Evolutionary conservation across 2,113 vertebrate species (phyloP), one percentile per base, ranked within the genome.

Genomic region (Chaenocephalus aceratus): DNA sequence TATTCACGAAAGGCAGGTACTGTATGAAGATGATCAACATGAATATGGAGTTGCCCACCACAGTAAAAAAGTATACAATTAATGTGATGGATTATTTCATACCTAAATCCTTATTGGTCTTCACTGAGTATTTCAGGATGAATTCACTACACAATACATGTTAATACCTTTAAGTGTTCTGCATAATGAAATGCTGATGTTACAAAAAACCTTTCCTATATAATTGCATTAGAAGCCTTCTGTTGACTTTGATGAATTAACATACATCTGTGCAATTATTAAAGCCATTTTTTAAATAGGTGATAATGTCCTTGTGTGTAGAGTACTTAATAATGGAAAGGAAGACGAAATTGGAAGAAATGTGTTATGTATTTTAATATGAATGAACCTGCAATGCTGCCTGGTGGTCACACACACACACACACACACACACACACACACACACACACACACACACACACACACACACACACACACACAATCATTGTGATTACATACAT

Each of bases 1-100:
- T 67, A 34, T 44, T 85, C 64, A 69, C 48, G 14, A 52, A n/a
- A 57, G 57, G 46, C 12, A 60, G 52, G 53, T 57, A 60, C 21
- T 21, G 21, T 21, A 21, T 73, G 67, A 76, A 41, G 36, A 53
- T 44, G 21, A 73, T 53, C 59, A 72, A 13, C 30, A 69, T 57
- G 21, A 56, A 85, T n/a, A 21, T 52, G 23, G 9, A 68, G 46
- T 51, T 53, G 36, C 59, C 53, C 1, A 3, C 61, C 18, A 48
- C 62, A 71, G 36, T 54, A 58, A 74, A 45, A 77, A 6, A 51
- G 26, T 73, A 60, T 46, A 52, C 23, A 78, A 82, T 82, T 34
- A 73, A 70, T 72, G 77, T 84, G 77, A 80, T 87, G 54, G 52
- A 84, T 59, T 59, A 75, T 75, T 82, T 77, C 57, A 80, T 14